Conservation (phyloP, 2,797 vertebrate genomes). For the Ctenosaura bakeri region DNA sequence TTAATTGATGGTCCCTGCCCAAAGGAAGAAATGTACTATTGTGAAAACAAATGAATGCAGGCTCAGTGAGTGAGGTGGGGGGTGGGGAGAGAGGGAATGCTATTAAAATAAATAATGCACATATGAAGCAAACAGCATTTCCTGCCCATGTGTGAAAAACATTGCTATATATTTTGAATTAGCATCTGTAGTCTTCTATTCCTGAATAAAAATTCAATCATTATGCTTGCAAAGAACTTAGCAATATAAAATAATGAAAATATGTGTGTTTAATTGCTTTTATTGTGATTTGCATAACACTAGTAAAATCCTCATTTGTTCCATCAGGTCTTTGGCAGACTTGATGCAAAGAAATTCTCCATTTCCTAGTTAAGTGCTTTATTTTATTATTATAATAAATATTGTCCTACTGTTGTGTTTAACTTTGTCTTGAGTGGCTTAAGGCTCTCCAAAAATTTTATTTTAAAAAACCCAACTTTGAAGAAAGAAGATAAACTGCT, state of each 20-base stretch:
- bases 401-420: not conserved
- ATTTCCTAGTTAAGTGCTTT: not conserved
- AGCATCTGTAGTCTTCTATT: not conserved
- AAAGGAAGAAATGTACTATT: constrained; percentile 1
- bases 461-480: too few relatives aligned
- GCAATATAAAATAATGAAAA: not conserved
- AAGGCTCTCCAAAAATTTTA: not conserved
- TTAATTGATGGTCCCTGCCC: constrained; percentile 84
- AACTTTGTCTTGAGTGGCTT: not conserved
- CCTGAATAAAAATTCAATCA: not conserved
- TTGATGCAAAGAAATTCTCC: not conserved
- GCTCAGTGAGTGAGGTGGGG: not conserved
- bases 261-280: not conserved
- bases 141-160: not conserved
- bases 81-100: not conserved
- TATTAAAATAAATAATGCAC: constrained; percentile 25
- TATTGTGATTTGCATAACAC: not conserved
- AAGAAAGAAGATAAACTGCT: not conserved
- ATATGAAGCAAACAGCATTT: not conserved
- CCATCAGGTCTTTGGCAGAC: not conserved
- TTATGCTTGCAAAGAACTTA: not conserved
- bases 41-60: not conserved
- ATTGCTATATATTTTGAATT: not conserved
- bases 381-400: not conserved
- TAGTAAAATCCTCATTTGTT: not conserved